Base-by-base conservation (phyloP, 37 sponge, comb jelly and placozoan genomes). In the Amphimedon queenslandica region DNA sequence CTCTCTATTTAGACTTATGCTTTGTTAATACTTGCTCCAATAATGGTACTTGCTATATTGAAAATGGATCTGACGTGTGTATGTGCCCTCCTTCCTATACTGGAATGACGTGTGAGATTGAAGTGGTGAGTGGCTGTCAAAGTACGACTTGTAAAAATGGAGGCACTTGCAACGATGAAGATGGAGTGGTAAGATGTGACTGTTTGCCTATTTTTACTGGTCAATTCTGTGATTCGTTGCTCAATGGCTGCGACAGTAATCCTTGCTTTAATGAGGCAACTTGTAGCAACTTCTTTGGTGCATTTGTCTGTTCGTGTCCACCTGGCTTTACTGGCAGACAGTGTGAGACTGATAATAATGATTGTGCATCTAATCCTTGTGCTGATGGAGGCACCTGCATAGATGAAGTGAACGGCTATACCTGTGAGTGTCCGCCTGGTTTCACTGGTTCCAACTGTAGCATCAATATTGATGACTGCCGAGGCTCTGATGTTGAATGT, bases 61-160 rank as follows among this genome's bases (percentile, higher is more conserved):
- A n/a, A n/a, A n/a, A n/a, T n/a, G 51, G 13, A 18, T 13, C 8
- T 8, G 78, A 73, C 61, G 28, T 37, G 0, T 94, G 94, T 42
- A 11, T 25, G 24, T 94, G 94, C 70, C 51, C 69, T 1, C 1
- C 23, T 32, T 77, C 74, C 0, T 94, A 78, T 66, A 80, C 84
- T 16, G 94, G 91, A 2, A 24, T 57, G 18, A 81, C 77, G 42
- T 94, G 94, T 63, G 64, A 77, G 4, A 38, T 30, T 0, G 60
- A 89, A 32, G 58, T 88, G 5, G n/a, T n/a, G n/a, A n/a, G n/a
- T n/a, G n/a, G n/a, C n/a, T 47, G 53, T 47, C 53, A 8, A 47
- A 47, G 13, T 13, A 47, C 13, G 13, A 47, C 13, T 47, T 47
- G 53, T 13, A 47, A 47, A 18, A 13, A 47, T 47, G 53, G 8